Conservation (phyloP, 2,113 vertebrate species). For the Nettapus auritus region DNA sequence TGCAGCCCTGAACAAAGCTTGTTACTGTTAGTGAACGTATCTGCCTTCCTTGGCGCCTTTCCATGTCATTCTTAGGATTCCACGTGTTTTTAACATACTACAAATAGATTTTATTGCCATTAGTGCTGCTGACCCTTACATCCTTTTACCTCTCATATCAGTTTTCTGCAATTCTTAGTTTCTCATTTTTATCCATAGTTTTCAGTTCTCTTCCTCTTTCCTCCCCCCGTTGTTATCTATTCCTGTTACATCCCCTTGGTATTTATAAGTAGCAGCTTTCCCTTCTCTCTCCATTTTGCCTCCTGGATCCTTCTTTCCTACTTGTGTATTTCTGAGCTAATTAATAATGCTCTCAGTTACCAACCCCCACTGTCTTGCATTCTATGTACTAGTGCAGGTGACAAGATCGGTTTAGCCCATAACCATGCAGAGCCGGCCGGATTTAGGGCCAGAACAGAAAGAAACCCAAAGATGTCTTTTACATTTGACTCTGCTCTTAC, state of each 20-base stretch:
- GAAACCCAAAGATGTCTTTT: neutral
- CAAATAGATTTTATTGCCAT: conserved; percentile 1
- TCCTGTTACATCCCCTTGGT: neutral
- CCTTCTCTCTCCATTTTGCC: neutral
- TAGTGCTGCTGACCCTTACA: neutral
- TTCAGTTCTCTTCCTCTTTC: neutral
- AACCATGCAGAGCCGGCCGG: neutral
- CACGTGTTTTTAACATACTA: conserved; percentile 1
- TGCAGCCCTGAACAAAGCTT: conserved; percentile 36
- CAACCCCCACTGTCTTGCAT: conserved; percentile 6
- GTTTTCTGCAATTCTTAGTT: neutral
- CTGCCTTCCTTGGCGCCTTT: conserved; percentile 14
- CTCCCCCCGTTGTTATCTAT: neutral
- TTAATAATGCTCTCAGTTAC: neutral
- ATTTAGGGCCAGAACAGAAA: neutral
- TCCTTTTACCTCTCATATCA: neutral
- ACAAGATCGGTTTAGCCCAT: neutral
- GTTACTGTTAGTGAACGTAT: neutral
- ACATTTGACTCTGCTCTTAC: neutral
- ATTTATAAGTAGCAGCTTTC: neutral
- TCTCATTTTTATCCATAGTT: neutral
- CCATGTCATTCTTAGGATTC: conserved; percentile 35
- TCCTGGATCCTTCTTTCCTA: neutral
- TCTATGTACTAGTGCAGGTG: neutral
- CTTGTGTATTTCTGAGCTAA: neutral